Conservation (phyloP, 2,797 vertebrate genomes). For the Orestias chungarensis region DNA sequence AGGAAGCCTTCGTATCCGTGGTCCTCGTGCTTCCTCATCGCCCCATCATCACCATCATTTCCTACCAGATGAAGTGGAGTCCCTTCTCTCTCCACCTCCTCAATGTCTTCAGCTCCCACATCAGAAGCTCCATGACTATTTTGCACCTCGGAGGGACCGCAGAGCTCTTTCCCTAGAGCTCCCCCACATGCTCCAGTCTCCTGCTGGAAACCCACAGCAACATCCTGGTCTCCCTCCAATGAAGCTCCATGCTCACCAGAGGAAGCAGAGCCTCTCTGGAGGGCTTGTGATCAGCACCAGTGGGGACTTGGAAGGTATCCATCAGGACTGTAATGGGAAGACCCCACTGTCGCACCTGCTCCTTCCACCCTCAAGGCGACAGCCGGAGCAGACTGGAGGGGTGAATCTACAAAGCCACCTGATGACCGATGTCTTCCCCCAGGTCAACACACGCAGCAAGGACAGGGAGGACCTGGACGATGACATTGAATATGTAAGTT, state of each 20-base stretch:
- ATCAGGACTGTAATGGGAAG: slow-evolving; percentile 93
- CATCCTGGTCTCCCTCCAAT: slow-evolving; percentile 58
- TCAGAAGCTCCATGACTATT: slow-evolving; percentile 66
- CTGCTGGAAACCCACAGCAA: slow-evolving; percentile 60
- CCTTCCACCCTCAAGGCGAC: slow-evolving; percentile 50
- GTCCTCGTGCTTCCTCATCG: slow-evolving; percentile 78
- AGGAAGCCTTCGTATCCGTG: slow-evolving; percentile 78
- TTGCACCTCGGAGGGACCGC: slow-evolving; percentile 81
- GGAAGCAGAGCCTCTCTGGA: slow-evolving; percentile 81
- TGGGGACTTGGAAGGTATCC: slow-evolving; percentile 62
- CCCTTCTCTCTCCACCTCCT: slow-evolving; percentile 82
- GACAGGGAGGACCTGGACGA: slow-evolving; percentile 90
- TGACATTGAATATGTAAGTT: slow-evolving; percentile 94
- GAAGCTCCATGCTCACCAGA: slow-evolving; percentile 62
- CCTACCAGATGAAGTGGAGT: slow-evolving; percentile 84
- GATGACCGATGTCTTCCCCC: slow-evolving; percentile 91
- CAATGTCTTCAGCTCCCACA: slow-evolving; percentile 62
- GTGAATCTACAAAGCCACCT: slow-evolving; percentile 62
- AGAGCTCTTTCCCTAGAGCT: slow-evolving; percentile 92
- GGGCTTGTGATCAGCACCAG: slow-evolving; percentile 46
- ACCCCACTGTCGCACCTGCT: slow-evolving; percentile 81
- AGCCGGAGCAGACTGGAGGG: slow-evolving; percentile 36
- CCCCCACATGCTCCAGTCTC: slow-evolving; percentile 82
- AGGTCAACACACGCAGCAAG: slow-evolving; percentile 88
- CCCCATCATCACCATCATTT: slow-evolving; percentile 67